A percentile compares a stretch with the other conserved stretches of the same genome.
phyloP scores from a whole-genome alignment of 2,113 vertebrate genomes.

The Muntiacus muntjak region DNA sequence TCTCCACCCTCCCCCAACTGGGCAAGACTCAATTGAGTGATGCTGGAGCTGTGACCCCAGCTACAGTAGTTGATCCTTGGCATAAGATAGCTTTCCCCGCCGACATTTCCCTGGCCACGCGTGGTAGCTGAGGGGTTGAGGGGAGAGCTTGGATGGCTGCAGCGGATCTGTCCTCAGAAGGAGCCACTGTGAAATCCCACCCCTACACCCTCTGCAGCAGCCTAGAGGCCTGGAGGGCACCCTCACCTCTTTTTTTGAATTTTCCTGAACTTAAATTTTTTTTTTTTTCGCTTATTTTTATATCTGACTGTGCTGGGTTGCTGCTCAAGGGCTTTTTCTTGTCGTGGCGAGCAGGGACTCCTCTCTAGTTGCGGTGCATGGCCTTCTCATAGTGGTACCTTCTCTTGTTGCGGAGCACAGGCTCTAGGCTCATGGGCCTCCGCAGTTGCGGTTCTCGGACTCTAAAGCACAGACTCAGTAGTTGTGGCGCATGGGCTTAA shows the following conservation, averaged over 20 bases:
- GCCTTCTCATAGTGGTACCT: not conserved
- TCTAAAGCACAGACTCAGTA: not conserved
- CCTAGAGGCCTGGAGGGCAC: not conserved
- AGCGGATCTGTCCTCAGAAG: not conserved
- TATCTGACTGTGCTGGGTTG: not conserved
- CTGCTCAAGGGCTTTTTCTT: not conserved
- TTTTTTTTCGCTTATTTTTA: not conserved
- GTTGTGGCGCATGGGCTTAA: not conserved
- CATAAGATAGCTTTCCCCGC: too few species aligned
- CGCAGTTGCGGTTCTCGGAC: not conserved
- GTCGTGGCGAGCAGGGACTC: not conserved
- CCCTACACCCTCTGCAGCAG: not conserved
- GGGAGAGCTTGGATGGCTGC: not conserved
- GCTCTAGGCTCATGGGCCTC: not conserved
- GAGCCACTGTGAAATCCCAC: not conserved
- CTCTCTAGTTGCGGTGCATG: not conserved
- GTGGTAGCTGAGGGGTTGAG: not conserved
- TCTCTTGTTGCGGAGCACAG: not conserved
- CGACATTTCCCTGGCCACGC: not conserved
- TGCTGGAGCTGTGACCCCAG: not conserved
- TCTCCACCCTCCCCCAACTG: rapidly evolving
- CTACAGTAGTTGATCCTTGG: not conserved
- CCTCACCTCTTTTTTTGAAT: not conserved
- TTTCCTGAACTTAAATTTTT: not conserved
- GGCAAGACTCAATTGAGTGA: not conserved